These are phyloP conservation scores for Synanthedon myopaeformis DNA, from an alignment of 2,888 invertebrate genomes.

Conservation along the genomic window DNA sequence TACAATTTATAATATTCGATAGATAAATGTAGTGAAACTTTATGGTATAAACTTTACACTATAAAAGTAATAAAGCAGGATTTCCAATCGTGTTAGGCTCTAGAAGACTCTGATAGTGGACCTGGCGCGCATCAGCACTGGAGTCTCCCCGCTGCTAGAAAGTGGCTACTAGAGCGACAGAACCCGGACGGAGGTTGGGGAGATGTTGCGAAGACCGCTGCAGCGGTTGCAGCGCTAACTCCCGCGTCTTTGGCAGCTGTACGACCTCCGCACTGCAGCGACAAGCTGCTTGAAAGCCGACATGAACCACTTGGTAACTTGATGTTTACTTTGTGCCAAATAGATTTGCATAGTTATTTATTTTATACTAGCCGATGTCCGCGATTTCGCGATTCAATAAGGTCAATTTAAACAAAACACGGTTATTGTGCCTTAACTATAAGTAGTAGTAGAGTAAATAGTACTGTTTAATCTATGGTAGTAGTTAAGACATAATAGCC, in stretches of 20 bases:
- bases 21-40: no score
- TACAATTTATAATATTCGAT: no score
- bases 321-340: neutral
- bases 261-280: slow-evolving; percentile 66
- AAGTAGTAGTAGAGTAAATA: no score
- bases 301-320: slow-evolving; percentile 65
- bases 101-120: slow-evolving; percentile 79
- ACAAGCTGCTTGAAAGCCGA: slow-evolving; percentile 62
- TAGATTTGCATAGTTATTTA: no score
- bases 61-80: no score
- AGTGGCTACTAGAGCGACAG: slow-evolving; percentile 81
- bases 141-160: slow-evolving; percentile 82
- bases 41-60: no score
- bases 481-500: no score
- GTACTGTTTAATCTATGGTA: no score
- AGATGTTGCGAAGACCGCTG: slow-evolving; percentile 79
- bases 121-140: slow-evolving; percentile 72
- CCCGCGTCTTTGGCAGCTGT: slow-evolving; percentile 80
- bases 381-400: no score
- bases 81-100: slow-evolving; percentile 57
- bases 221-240: slow-evolving; percentile 82
- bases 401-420: no score
- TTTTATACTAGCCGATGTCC: no score
- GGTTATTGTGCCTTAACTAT: no score
- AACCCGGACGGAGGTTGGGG: slow-evolving; percentile 84